Evolutionary conservation across 53 echinoderm and acorn worm species (phyloP), one percentile per base, ranked within the genome.

Genomic region (Echinometra lucunter): DNA sequence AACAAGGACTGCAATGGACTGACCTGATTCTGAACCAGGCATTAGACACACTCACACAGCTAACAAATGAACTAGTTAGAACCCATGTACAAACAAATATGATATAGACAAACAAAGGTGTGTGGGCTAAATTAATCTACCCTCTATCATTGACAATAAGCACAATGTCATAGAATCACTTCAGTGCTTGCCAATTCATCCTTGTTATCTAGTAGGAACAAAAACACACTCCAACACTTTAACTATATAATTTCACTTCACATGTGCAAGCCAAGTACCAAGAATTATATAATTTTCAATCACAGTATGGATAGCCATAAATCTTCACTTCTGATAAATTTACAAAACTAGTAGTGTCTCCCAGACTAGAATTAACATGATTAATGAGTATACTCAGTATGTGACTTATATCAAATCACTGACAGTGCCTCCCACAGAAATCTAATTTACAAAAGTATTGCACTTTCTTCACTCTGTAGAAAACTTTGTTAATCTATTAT

Each of bases 61-160:
- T 13, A 56, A 9, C 56, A 56, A 56, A 56, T 13, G 13, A 75
- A 38, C 4, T 38, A 75, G 40, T 75, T 78, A 40, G 1, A 40
- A 38, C 38, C 16, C 42, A 78, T 35, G 78, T 72, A 32, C 34
- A 10, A 37, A 32, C 34, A 10, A 37, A 9, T 75, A 75, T 75
- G 38, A 78, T 78, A 15, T 4, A 78, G 78, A 7, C 21, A 38
- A 78, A 78, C 78, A 78, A 42, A 78, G 78, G 78, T 78, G 78
- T 78, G 78, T 78, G 78, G 42, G 78, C 42, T 21, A 18, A 21
- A 42, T 78, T 78, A 37, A 78, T 69, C 19, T 28, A 69, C 69
- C 32, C 40, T 78, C 78, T 37, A 5, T 78, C 40, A 78, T 19
- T 40, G 78, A 78, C 30, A 78, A 78, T 42, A 19, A 38, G 40